These are phyloP conservation scores for Drosophila rhopaloa DNA, from an alignment of 1,140 invertebrate genomes.

Conservation along the genomic window DNA sequence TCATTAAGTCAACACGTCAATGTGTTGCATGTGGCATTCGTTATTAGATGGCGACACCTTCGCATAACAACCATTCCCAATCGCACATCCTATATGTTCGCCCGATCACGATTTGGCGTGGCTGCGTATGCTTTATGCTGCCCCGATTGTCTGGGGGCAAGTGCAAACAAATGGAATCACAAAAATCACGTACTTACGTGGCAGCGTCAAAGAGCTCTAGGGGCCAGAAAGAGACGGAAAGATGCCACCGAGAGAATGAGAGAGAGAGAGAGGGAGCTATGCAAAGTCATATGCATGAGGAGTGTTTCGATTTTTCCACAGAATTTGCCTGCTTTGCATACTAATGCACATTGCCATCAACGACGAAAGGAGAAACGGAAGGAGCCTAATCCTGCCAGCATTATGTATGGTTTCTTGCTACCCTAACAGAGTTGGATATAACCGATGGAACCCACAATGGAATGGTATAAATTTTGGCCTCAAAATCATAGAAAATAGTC, in stretches of 20 bases:
- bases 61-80: slow-evolving; percentile 28
- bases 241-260: not conserved
- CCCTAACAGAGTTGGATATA: not conserved
- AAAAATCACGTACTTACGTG: slow-evolving; percentile 71
- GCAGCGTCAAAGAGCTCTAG: slow-evolving; percentile 17
- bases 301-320: slow-evolving; percentile 63
- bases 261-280: slow-evolving; percentile 2
- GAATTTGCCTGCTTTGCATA: slow-evolving; percentile 69
- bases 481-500: not conserved
- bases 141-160: slow-evolving; percentile 42
- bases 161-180: slow-evolving; percentile 72
- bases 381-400: slow-evolving; percentile 38
- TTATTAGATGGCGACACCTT: slow-evolving; percentile 61
- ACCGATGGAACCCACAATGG: not conserved
- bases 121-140: slow-evolving; percentile 44
- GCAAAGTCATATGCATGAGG: slow-evolving; percentile 42
- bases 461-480: no score
- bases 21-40: slow-evolving; percentile 72
- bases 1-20: slow-evolving; percentile 81
- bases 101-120: slow-evolving; percentile 28
- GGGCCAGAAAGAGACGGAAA: not conserved
- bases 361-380: slow-evolving; percentile 33
- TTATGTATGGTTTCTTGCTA: slow-evolving; percentile 17
- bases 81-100: not conserved
- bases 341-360: slow-evolving; percentile 48